Base-by-base conservation (phyloP, 2,888 invertebrate genomes). In the Theretra japonica region DNA sequence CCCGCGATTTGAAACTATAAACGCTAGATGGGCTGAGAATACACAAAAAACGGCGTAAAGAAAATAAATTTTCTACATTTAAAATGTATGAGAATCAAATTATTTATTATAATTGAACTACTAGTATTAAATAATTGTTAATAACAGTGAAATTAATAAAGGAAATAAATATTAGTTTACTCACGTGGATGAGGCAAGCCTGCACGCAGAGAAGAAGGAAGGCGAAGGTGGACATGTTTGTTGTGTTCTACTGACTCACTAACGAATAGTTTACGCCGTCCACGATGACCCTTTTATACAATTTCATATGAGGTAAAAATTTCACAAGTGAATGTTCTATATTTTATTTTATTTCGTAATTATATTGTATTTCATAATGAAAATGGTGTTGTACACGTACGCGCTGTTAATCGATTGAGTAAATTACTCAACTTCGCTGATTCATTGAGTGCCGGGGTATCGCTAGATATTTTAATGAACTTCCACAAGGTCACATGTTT, bases 151-250 rank as follows among this genome's bases (percentile, higher is more conserved):
- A 58, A 8, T 15, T 57, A 25, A 58, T 58, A 25, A 25, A 41
- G 1, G 2, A 41, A 41, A 0, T 11, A 41, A 11, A 15, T 41
- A 41, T 41, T 11, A 41, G 7, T 1, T 58, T 69, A 70, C 73
- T 75, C 74, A 86, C 86, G 79, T 86, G 83, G 70, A 83, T 72
- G 74, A 85, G 79, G 77, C 81, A 84, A 76, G 82, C 83, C 75
- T 85, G 85, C 73, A 80, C 72, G 80, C 82, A 85, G 75, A 86
- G 71, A n/a, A 85, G 53, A 23, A 86, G 70, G 68, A 86, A 59
- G 70, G 80, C 73, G 72, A 83, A 83, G 72, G 82, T 73, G 72
- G 80, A 78, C 84, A 85, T 85, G 70, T 79, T 81, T 41, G 72
- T n/a, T 33, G 1, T 30, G 28, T 50, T 21, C 41, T 25, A 17